Evolutionary conservation across 2,888 invertebrate genomes (phyloP).

Genomic region (Hydraecia micacea): DNA sequence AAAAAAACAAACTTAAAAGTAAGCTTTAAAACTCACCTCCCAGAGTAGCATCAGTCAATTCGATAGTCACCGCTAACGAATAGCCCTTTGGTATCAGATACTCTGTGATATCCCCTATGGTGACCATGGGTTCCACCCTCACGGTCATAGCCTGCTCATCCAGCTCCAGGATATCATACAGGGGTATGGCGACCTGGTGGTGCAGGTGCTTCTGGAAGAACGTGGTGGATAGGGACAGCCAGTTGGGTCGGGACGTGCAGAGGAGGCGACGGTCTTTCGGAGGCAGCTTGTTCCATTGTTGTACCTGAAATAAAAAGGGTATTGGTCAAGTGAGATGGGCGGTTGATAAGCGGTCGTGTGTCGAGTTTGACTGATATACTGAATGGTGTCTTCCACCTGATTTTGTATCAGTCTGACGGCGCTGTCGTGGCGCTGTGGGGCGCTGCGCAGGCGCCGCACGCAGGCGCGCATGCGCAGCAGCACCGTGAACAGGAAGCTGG

Average conservation of each 20-base stretch:
- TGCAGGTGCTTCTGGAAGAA: constrained; percentile 92
- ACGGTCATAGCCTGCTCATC: constrained; percentile 90
- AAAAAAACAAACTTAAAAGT: background rate
- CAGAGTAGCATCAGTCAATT: constrained; percentile 92
- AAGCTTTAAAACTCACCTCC: constrained; percentile 83
- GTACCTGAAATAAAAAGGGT: constrained; percentile 77
- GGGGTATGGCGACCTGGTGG: constrained; percentile 91
- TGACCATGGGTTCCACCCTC: constrained; percentile 92
- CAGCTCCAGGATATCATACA: constrained; percentile 91
- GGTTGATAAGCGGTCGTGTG: background rate
- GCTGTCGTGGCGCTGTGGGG: constrained; percentile 82
- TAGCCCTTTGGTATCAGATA: constrained; percentile 92
- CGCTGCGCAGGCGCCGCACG: constrained; percentile 79
- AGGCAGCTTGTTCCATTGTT: constrained; percentile 88
- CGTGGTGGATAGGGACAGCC: constrained; percentile 92
- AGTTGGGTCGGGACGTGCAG: constrained; percentile 92
- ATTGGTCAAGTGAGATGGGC: background rate
- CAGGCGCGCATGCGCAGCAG: constrained; percentile 81
- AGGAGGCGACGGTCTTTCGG: constrained; percentile 87
- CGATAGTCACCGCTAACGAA: constrained; percentile 92
- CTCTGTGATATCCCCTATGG: constrained; percentile 92
- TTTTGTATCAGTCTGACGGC: constrained; percentile 87
- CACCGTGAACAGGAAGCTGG: constrained; percentile 91
- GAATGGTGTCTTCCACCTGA: constrained; percentile 45
- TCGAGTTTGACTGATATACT: background rate